Percentiles rank a stretch among this genome's conserved stretches.
Evolutionary conservation across 2,888 invertebrate species (phyloP).

Genomic region (Chrysolina oricalcia): DNA sequence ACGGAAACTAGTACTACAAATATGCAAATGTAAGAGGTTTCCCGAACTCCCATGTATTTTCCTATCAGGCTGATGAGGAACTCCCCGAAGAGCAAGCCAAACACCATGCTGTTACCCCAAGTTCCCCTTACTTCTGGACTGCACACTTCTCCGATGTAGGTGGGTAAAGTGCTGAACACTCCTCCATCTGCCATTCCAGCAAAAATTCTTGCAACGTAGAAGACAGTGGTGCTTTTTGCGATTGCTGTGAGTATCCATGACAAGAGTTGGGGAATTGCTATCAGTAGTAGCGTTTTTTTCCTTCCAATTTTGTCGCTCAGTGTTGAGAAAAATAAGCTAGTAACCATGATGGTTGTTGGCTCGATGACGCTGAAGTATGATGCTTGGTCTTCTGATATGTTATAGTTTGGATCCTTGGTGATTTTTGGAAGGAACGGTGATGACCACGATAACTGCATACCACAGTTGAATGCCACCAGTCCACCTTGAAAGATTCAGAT

Average conservation of each 20-base stretch:
- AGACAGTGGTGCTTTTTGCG: conserved; percentile 59
- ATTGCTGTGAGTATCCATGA: conserved; percentile 58
- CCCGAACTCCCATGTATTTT: conserved; percentile 73
- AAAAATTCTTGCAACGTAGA: conserved; percentile 62
- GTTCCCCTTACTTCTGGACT: conserved; percentile 62
- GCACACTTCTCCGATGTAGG: conserved; percentile 64
- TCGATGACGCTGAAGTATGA: conserved; percentile 65
- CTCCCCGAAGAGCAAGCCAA: conserved; percentile 59
- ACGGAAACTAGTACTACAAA: conserved; percentile 76
- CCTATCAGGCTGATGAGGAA: conserved; percentile 70
- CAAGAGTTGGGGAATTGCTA: conserved; percentile 60
- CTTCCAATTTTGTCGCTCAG: conserved; percentile 63
- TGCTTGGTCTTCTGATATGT: conserved; percentile 64
- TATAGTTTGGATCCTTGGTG: conserved; percentile 58
- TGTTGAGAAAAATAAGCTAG: conserved; percentile 57
- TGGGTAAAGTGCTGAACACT: conserved; percentile 60
- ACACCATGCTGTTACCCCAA: conserved; percentile 63
- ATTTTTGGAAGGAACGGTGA: conserved; percentile 66
- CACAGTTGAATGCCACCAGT: conserved; percentile 55
- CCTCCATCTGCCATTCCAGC: conserved; percentile 61
- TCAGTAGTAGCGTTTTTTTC: conserved; percentile 60
- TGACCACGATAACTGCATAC: conserved; percentile 62
- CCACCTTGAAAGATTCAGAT: conserved; percentile 48
- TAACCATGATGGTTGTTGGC: conserved; percentile 59
- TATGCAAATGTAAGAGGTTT: conserved; percentile 75